Base-by-base conservation (phyloP, 2,797 vertebrate species). In the Sarcoramphus papa region DNA sequence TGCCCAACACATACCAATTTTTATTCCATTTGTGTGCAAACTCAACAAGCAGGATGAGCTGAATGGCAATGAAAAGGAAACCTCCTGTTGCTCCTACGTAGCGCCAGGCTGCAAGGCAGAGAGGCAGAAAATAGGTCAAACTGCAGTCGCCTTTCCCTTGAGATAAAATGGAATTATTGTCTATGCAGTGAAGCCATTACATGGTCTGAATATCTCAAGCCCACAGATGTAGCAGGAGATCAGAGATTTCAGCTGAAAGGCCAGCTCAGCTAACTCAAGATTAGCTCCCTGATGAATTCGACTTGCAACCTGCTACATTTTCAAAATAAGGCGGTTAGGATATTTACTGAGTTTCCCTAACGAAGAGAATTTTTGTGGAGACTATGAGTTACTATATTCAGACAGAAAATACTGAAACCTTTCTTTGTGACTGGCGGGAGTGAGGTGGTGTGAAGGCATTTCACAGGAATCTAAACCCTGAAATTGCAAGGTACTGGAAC, bases 11-110 rank as follows among this genome's bases (percentile, higher is more conserved):
- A 96, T 98, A 99, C 99, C 99, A 99, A 97, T 99, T 99, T 98
- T 99, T 99, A 98, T 99, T 99, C 99, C 99, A 99, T 93, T 99
- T 99, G 97, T 99, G 99, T 24, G 99, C 99, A 41, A 99, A 99
- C 97, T 99, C 99, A 97, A 99, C 99, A 85, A 99, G 98, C 80
- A 99, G 96, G 97, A 99, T 98, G 79, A 99, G 99, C 96, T 99
- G 99, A 98, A 99, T 99, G 72, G 98, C 90, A 76, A 99, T 98
- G 96, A 99, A 99, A 40, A 99, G 0, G 95, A 98, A 98, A 3
- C 98, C 99, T n/a, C 99, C 99, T 4, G 6, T 2, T 7, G 99
- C 99, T 78, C 99, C 99, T 13, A 99, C 97, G 2, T 99, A 99
- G 88, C 99, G 99, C 99, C 99, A 99, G 75, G 98, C 99, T 99